Base-by-base conservation (phyloP, 1,140 invertebrate species). In the Popillia japonica region DNA sequence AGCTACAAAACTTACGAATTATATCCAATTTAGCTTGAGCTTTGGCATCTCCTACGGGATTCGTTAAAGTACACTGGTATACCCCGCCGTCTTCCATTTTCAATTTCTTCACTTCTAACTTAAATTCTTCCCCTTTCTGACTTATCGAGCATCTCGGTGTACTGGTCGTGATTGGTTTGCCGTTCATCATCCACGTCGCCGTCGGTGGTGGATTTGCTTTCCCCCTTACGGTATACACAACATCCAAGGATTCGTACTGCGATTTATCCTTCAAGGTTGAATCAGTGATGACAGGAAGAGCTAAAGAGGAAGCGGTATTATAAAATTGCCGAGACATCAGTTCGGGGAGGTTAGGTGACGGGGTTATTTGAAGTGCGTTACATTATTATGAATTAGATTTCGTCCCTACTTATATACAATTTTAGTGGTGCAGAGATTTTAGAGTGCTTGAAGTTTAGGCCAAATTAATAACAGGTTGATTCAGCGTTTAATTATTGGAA, bases 181-280 rank as follows among this genome's bases (percentile, higher is more conserved):
- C 93, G 83, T 96, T 90, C 77, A 94, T 91, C 14, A 90, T 92
- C 94, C 96, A 97, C 82, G 91, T 92, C 3, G 91, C 93, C 59
- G 92, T 91, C 0, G 95, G 94, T 78, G 92, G 91, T 27, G 95
- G 95, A 79, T 91, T 87, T 22, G 94, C 94, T 40, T 87, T 89
- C 6, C 92, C 93, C 80, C 91, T 90, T 0, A 96, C 91, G 76
- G 93, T 92, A 84, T 94, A 96, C 48, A 88, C 89, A 10, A 92
- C 88, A 2, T 91, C 92, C 40, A 96, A 90, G 4, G 93, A 94
- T 87, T 96, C 94, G 86, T 90, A 95, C 20, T 92, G 91, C 78
- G 92, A 91, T 72, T 90, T 89, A 87, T 96, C 93, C 82, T 92
- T 91, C 85, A 96, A 90, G 81, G 90, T 92, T 77, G 92, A 91